A percentile compares a stretch with the other conserved stretches of the same genome.
Conservation (phyloP, 2,888 invertebrate genomes). For the Anarsia innoxiella region DNA sequence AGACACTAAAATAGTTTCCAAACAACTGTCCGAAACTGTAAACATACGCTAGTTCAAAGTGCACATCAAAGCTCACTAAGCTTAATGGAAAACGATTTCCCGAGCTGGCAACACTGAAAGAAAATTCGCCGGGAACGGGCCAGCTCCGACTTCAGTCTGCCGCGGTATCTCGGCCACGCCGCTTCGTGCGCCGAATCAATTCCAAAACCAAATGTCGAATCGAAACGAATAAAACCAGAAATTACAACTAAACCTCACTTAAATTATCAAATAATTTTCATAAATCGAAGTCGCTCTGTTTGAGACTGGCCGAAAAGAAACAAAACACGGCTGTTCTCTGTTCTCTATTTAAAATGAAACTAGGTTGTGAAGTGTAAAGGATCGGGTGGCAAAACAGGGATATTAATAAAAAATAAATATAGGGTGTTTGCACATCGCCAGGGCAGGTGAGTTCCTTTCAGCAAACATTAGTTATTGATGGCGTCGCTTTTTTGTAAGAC, state of each 20-base stretch:
- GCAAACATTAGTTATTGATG: conserved; percentile 31
- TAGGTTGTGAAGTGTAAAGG: conserved; percentile 39
- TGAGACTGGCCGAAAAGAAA: no score
- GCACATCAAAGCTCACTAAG: not conserved
- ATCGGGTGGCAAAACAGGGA: conserved; percentile 29
- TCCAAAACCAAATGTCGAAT: not conserved
- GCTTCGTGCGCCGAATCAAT: conserved; percentile 11
- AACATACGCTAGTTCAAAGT: not conserved
- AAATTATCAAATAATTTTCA: no score
- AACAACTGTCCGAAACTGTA: not conserved
- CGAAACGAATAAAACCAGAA: conserved; percentile 21
- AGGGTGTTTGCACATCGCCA: conserved; percentile 25
- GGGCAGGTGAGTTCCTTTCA: conserved; percentile 30
- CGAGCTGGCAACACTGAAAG: conserved; percentile 41
- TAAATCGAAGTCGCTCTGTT: no score
- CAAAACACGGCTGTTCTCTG: no score
- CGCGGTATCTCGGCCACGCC: conserved; percentile 40
- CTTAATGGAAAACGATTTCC: conserved; percentile 26
- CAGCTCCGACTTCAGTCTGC: conserved; percentile 49
- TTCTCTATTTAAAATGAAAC: conserved; percentile 29
- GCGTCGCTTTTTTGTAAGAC: conserved; percentile 17
- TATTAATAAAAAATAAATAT: conserved; percentile 34
- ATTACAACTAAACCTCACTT: conserved; percentile 27
- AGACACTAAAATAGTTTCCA: no score
- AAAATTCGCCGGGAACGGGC: conserved; percentile 43